Evolutionary conservation across 2,113 vertebrate species (phyloP), one percentile per base, ranked within the genome.

Genomic region (Lophochroa leadbeateri): DNA sequence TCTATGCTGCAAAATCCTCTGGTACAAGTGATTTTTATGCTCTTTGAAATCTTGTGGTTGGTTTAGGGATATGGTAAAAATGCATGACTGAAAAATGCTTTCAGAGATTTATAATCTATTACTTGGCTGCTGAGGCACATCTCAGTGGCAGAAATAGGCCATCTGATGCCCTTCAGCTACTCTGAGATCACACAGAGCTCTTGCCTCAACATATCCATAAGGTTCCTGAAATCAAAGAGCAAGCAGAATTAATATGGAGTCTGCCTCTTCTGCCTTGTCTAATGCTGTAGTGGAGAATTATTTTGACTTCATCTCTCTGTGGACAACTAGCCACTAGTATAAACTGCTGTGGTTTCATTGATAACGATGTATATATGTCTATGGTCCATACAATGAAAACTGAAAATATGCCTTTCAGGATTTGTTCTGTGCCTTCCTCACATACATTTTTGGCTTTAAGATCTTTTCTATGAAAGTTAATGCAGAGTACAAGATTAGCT

Each of bases 61-160:
- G 92, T 79, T 89, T 82, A 89, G 47, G 57, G 61, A 91, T 75
- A 71, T 44, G 13, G 85, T 87, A 84, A 96, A 93, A 93, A 79
- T 44, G 77, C 79, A 82, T 78, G 92, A 96, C 94, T 93, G 81
- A 92, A 90, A 97, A 91, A 88, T 69, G 67, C 46, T 82, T 90
- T 93, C 64, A 90, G 92, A 95, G 69, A 82, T 96, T 84, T 96
- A 41, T 69, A 84, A 89, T 91, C 82, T 94, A 91, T 83, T 88
- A 67, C 70, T 94, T 33, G 69, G 92, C 57, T 89, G 85, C 70
- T 39, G 68, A 93, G 78, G 82, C 81, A 92, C 71, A 83, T 86
- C 91, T 93, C 79, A 37, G 82, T 88, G 86, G 94, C 90, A 95
- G 93, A 93, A 96, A 96, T 93, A 93, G 94, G 96, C 74, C 95